Evolutionary conservation across 2,113 vertebrate species (phyloP), one percentile per base, ranked within the genome.

Genomic region (Hippocampus zosterae): DNA sequence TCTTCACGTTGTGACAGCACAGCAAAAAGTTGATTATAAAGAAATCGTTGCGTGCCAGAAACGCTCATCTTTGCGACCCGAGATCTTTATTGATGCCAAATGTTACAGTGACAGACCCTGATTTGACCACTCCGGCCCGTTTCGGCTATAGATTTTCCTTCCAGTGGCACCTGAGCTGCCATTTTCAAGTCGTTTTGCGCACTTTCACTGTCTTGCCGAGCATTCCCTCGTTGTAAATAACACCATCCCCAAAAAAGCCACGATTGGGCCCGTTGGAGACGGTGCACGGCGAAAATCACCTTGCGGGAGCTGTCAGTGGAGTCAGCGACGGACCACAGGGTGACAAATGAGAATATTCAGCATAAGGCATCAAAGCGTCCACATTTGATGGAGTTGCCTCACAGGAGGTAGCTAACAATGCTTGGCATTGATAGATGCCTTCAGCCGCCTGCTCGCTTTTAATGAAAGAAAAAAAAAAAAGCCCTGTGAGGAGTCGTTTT

Each of bases 321-420:
- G 88, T 87, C 83, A 64, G 81, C 84, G 74, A 41, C 44, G 73
- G 62, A 74, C 81, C 65, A 48, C 69, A 76, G 77, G 77, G 53
- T 63, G 69, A 75, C 73, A 82, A 88, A 79, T 78, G 71, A 75
- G 80, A 85, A 71, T 71, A 69, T 68, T 70, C 70, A 42, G 67
- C 73, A 64, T 76, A 64, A 69, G 79, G 71, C 71, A 67, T 69
- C 56, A 73, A 71, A 77, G 64, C 55, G 55, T 78, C 48, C n/a
- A 63, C 65, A 25, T 50, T 25, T 40, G 77, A 67, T 57, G 41
- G 50, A 71, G 68, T 46, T 52, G 42, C 74, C 67, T 76, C 74
- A 71, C 59, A 53, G 44, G 68, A 60, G 67, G 52, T 3, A 48
- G 60, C 59, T 69, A 74, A 76, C 70, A 65, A 76, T 66, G 69